Evolutionary conservation across 2,888 invertebrate species (phyloP), one percentile per base, ranked within the genome.

Genomic region (Catonia carolina): DNA sequence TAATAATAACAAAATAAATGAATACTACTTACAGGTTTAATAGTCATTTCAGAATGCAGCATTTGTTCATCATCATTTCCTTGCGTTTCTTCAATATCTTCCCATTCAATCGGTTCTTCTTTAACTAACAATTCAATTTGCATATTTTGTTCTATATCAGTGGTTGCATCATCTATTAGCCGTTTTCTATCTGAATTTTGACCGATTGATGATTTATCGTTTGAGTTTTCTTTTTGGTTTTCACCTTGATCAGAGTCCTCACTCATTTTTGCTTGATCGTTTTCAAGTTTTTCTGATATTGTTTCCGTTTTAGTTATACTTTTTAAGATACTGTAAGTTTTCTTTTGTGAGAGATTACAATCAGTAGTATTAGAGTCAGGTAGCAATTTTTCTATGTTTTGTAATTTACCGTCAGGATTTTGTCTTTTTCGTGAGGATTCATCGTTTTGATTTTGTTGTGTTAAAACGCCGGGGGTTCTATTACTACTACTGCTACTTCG

Each of bases 81-180:
- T 7, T 27, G 56, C 31, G 81, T 81, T 1, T 82, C 75, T 63
- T 84, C 84, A 59, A 82, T 81, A 57, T 81, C 70, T 51, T 82
- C 81, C 87, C 89, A 89, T 64, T 88, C 86, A 8, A 81, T 73
- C 4, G 84, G 84, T 66, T 85, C 84, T 67, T 84, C 81, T 68
- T 81, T 81, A 5, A 69, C 67, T n/a, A 66, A 59, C 7, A 67
- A 60, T 47, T 66, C 64, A 7, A 64, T 62, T 55, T 61, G 60
- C 60, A 63, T 62, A 50, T 58, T 63, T 10, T 63, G 61, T 48
- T 63, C 63, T 17, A 62, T 60, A 8, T 56, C 56, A 12, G 22
- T 48, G 7, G 18, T 23, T n/a, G n/a, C n/a, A 8, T 63, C 55
- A 17, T 65, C 59, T 41, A 67, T 68, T 15, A 27, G 4, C 4